Conservation (phyloP, 2,888 invertebrate genomes). For the Crossocerus cetratus region DNA sequence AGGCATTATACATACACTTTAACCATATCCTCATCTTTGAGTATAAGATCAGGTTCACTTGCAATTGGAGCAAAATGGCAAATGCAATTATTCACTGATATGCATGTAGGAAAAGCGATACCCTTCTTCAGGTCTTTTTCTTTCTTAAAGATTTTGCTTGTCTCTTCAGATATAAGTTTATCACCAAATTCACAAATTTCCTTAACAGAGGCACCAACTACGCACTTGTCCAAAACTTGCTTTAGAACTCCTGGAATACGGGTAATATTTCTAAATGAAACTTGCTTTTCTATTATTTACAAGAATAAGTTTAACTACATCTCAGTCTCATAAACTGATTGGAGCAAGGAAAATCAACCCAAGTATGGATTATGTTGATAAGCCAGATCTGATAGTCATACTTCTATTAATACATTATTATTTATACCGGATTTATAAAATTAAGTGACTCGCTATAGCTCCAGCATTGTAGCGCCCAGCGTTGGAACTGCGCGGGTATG, state of each 20-base stretch:
- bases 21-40: constrained; percentile 95
- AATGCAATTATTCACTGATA: constrained; percentile 99
- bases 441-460: neutral
- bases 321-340: too few relatives aligned
- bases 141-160: constrained; percentile 97
- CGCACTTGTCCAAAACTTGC: constrained; percentile 91
- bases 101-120: constrained; percentile 98
- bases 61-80: constrained; percentile 98
- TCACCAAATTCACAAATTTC: constrained; percentile 97
- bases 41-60: constrained; percentile 90
- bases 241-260: constrained; percentile 89
- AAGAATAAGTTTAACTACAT: too few relatives aligned
- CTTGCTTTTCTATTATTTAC: neutral
- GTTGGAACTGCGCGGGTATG: too few relatives aligned
- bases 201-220: constrained; percentile 91
- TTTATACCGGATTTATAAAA: too few relatives aligned
- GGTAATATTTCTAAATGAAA: neutral
- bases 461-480: too few relatives aligned
- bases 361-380: too few relatives aligned
- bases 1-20: constrained; percentile 89
- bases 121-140: constrained; percentile 99
- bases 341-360: too few relatives aligned
- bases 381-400: too few relatives aligned
- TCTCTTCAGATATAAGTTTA: constrained; percentile 91
- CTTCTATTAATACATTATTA: too few relatives aligned